Base-by-base conservation (phyloP, 2,888 invertebrate genomes). In the Mellilla xanthometata region DNA sequence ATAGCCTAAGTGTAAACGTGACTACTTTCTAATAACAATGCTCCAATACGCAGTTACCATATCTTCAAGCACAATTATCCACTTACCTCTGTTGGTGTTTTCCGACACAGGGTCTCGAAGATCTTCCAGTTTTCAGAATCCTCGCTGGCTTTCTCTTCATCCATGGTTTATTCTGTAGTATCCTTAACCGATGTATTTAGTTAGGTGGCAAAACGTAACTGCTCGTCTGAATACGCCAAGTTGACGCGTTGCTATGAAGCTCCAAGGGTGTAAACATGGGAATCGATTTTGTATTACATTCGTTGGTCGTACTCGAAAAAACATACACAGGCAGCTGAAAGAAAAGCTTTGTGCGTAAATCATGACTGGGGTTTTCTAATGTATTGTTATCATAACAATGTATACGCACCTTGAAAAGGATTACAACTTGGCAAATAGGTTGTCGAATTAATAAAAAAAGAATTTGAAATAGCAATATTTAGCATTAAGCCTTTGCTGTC, bases 61-160 rank as follows among this genome's bases (percentile, higher is more conserved):
- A 3, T 19, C 6, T 5, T 19, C 8, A 24, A 24, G 24, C 24
- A 7, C 0, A 23, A 24, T 7, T n/a, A n/a, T n/a, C n/a, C 15
- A 19, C 15, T 5, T 74, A 92, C 93, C 81, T 92, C 91, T 31
- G 80, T 81, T 8, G 87, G 84, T 56, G 83, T 86, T 68, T 91
- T 91, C 60, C 91, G 91, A 58, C 93, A 92, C 50, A 95, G 79
- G 3, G 92, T 90, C 80, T 95, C 93, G 72, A 93, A 95, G 53
- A 94, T 91, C 69, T 92, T 92, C 93, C 95, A 94, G 76, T 95
- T 95, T 69, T 95, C 94, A 1, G 65, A 48, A 24, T 86, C 86
- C 49, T 88, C 86, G 55, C 78, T 81, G 23, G 58, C 72, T 56
- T 86, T 83, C 15, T 86, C 84, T 43, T 85, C 87, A 48, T 79